phyloP scores from a whole-genome alignment of 2,888 invertebrate genomes.

The Hyposoter dolosus region DNA sequence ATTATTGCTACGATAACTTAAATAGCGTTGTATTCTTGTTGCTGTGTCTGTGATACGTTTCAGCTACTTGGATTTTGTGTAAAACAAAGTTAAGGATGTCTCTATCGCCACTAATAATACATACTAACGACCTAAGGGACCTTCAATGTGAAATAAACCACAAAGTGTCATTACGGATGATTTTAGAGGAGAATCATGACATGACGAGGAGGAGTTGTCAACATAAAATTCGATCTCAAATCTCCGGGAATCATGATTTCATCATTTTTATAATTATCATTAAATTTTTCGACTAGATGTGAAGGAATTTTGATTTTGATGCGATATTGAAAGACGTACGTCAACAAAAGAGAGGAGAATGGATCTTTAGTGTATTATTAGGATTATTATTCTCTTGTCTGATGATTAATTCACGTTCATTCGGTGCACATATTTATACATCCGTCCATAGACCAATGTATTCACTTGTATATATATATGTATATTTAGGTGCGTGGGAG shows the following conservation, averaged over 20 bases:
- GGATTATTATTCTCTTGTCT: slow-evolving; percentile 41
- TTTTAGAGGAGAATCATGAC: too few relatives aligned
- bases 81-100: slow-evolving; percentile 10
- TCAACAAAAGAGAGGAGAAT: neutral
- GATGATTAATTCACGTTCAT: slow-evolving; percentile 60
- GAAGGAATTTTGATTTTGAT: neutral
- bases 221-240: neutral
- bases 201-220: neutral
- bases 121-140: neutral
- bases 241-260: neutral
- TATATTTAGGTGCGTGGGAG: slow-evolving; percentile 11
- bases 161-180: too few relatives aligned
- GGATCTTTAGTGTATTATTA: slow-evolving; percentile 19
- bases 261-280: neutral
- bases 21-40: slow-evolving; percentile 32
- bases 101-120: slow-evolving; percentile 21
- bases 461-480: neutral
- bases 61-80: slow-evolving; percentile 8
- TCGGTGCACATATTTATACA: slow-evolving; percentile 36
- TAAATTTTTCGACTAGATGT: neutral
- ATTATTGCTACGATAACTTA: slow-evolving; percentile 74
- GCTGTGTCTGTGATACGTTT: slow-evolving; percentile 1
- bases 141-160: neutral
- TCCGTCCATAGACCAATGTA: slow-evolving; percentile 36
- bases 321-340: neutral